Conservation (phyloP, 2,888 invertebrate genomes). For the Dorcus hopei region DNA sequence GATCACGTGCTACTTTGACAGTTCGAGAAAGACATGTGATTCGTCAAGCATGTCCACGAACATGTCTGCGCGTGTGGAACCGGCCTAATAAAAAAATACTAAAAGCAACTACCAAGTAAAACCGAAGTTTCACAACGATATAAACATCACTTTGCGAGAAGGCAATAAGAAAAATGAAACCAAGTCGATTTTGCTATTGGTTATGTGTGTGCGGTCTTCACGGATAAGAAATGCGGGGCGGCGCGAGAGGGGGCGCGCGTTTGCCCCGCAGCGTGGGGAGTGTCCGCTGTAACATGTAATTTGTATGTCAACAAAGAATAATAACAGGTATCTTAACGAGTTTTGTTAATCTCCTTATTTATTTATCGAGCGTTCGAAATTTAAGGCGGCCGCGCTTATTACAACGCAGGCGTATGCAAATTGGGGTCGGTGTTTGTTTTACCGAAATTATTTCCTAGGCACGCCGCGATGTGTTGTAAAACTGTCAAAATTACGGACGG, state of each 20-base stretch:
- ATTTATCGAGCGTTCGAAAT: conserved; percentile 31
- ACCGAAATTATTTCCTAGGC: conserved; percentile 1
- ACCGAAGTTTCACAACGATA: too few species aligned
- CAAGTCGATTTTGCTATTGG: background rate
- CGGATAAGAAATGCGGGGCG: conserved; percentile 2
- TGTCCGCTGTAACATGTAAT: conserved; percentile 46
- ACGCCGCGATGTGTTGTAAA: background rate
- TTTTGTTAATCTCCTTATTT: conserved; percentile 47
- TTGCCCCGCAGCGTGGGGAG: conserved; percentile 32
- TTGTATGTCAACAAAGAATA: conserved; percentile 50
- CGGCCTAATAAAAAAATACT: too few species aligned
- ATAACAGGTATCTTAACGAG: conserved; percentile 47
- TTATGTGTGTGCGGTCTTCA: background rate
- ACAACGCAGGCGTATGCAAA: conserved; percentile 11
- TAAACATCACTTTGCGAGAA: background rate
- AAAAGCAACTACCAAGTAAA: too few species aligned
- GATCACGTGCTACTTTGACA: too few species aligned
- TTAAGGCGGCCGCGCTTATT: conserved; percentile 13
- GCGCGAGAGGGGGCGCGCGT: conserved; percentile 1
- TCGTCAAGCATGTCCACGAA: too few species aligned
- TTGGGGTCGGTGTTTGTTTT: conserved; percentile 11
- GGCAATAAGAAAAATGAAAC: background rate
- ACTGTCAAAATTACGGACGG: too few species aligned
- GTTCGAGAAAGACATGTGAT: too few species aligned
- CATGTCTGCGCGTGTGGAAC: too few species aligned